Evolutionary conservation across 1,140 invertebrate genomes (phyloP).

Genomic region (Matsumurasca onukii): DNA sequence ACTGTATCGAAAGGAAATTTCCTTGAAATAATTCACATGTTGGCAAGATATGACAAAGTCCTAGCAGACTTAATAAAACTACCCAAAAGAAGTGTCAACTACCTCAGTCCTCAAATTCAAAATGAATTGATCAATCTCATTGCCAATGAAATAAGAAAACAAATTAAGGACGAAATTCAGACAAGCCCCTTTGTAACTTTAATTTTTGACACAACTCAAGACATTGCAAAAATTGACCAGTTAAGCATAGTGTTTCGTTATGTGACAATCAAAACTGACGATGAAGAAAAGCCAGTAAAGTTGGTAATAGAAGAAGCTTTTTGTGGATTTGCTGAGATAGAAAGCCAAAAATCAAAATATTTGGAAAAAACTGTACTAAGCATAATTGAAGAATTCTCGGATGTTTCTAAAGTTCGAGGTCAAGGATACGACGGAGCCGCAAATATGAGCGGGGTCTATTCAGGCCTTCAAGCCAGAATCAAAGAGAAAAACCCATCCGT

Average conservation of each 20-base stretch:
- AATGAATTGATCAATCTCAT: too few species aligned
- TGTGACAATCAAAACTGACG: constrained; percentile 1
- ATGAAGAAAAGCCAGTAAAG: not conserved
- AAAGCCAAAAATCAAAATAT: not conserved
- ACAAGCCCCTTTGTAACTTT: too few species aligned
- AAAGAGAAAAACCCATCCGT: not conserved
- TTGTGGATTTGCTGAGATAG: not conserved
- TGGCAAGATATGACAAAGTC: too few species aligned
- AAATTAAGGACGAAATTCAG: too few species aligned
- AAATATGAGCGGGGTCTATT: not conserved
- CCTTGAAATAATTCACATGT: too few species aligned
- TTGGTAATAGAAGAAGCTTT: not conserved
- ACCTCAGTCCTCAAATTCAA: too few species aligned
- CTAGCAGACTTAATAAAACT: too few species aligned
- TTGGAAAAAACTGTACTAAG: constrained; percentile 2
- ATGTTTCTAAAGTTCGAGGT: not conserved
- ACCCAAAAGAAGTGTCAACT: too few species aligned
- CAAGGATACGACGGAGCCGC: not conserved
- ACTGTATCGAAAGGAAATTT: too few species aligned
- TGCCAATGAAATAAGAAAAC: too few species aligned
- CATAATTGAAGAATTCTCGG: not conserved
- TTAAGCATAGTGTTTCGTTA: not conserved
- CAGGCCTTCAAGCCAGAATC: not conserved
- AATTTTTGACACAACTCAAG: too few species aligned
- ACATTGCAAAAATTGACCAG: too few species aligned